Evolutionary conservation across 2,888 invertebrate genomes (phyloP).

Genomic region (Eupithecia subumbrata): DNA sequence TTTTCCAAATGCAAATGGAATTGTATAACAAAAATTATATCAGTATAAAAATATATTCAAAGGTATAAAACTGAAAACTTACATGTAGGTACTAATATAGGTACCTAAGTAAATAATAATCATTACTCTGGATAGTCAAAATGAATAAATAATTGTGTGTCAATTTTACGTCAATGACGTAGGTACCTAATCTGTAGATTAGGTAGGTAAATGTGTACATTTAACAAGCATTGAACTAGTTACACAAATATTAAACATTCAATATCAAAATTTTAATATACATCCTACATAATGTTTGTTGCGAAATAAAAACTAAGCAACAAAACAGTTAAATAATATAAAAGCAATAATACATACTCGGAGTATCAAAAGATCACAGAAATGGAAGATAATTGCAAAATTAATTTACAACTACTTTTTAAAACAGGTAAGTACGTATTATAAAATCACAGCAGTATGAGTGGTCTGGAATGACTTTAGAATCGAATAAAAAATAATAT

Average conservation of each 20-base stretch:
- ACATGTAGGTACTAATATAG: no score
- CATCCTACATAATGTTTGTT: neutral
- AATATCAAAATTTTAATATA: neutral
- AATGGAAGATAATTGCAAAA: conserved; percentile 68
- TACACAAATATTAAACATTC: neutral
- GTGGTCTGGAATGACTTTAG: conserved; percentile 48
- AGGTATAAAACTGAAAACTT: neutral
- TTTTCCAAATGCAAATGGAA: neutral
- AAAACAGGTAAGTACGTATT: conserved; percentile 42
- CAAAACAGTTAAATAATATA: conserved; percentile 20
- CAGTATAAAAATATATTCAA: neutral
- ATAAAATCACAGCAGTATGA: conserved; percentile 60
- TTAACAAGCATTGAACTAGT: conserved; percentile 1
- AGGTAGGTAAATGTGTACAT: no score
- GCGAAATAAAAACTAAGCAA: conserved; percentile 17
- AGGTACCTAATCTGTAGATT: conserved; percentile 7
- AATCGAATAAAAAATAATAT: neutral
- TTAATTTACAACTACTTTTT: conserved; percentile 50
- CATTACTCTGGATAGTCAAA: neutral
- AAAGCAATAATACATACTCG: conserved; percentile 26
- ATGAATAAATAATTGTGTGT: neutral
- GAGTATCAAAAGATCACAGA: conserved; percentile 68
- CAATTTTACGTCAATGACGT: neutral
- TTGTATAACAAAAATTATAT: neutral
- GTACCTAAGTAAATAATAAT: neutral